Conservation (phyloP, 2,888 invertebrate genomes). For the Meghimatium bilineatum region DNA sequence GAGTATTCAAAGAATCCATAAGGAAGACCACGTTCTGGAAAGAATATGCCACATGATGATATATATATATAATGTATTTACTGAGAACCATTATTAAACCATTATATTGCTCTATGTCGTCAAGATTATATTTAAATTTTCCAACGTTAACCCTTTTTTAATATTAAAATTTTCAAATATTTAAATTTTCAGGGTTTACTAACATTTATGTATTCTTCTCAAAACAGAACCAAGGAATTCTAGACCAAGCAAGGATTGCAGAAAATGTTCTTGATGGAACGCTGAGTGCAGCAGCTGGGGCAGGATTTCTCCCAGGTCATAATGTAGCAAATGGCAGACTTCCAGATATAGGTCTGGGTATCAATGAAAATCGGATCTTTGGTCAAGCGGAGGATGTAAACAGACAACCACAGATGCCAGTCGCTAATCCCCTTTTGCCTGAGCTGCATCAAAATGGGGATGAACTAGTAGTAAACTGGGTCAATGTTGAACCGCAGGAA, state of each 20-base stretch:
- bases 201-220: background rate
- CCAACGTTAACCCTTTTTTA: too few relatives aligned
- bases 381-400: slow-evolving; percentile 30
- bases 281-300: slow-evolving; percentile 39
- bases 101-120: too few relatives aligned
- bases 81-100: too few relatives aligned
- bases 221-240: slow-evolving; percentile 6
- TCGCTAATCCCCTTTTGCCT: background rate
- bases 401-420: background rate
- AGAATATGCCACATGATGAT: too few relatives aligned
- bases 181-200: too few relatives aligned
- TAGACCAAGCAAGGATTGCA: slow-evolving; percentile 48
- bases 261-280: slow-evolving; percentile 55
- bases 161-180: too few relatives aligned
- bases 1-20: too few relatives aligned
- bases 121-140: too few relatives aligned
- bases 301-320: slow-evolving; percentile 34
- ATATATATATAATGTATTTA: too few relatives aligned
- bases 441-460: slow-evolving; percentile 29
- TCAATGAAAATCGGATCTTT: slow-evolving; percentile 51
- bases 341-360: slow-evolving; percentile 53
- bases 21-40: too few relatives aligned
- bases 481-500: background rate
- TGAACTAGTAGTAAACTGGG: background rate
- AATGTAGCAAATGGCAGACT: slow-evolving; percentile 46